Evolutionary conservation across 2,888 invertebrate species (phyloP).

Genomic region (Pemphredon lugubris): DNA sequence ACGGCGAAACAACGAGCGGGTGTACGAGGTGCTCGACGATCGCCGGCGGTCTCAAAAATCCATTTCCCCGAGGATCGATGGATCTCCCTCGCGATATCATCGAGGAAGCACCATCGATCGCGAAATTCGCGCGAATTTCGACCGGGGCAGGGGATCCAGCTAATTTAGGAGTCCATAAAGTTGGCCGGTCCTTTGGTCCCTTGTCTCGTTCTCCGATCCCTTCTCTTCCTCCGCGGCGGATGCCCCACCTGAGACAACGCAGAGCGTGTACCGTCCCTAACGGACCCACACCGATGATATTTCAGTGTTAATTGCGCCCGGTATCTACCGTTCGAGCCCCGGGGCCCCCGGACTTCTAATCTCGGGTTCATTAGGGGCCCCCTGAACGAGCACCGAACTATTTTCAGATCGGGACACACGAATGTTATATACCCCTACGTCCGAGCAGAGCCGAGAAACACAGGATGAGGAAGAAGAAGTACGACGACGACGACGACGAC

Average conservation of each 20-base stretch:
- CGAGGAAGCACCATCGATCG: too few relatives aligned
- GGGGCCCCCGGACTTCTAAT: constrained; percentile 74
- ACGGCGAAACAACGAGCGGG: too few relatives aligned
- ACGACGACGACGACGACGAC: too few relatives aligned
- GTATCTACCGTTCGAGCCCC: constrained; percentile 72
- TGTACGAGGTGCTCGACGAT: too few relatives aligned
- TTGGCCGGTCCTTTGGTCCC: constrained; percentile 66
- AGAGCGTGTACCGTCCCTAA: constrained; percentile 62
- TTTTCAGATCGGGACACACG: constrained; percentile 67
- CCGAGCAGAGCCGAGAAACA: constrained; percentile 23
- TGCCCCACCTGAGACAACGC: constrained; percentile 57
- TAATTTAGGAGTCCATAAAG: constrained; percentile 72
- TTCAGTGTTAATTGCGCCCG: constrained; percentile 78
- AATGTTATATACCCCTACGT: constrained; percentile 32
- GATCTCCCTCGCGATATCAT: background rate
- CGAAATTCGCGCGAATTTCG: constrained; percentile 47
- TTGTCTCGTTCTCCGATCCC: constrained; percentile 62
- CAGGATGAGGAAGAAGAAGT: constrained; percentile 4
- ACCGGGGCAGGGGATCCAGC: constrained; percentile 48
- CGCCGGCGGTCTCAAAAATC: too few relatives aligned
- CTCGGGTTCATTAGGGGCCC: constrained; percentile 77
- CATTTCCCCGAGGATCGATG: background rate
- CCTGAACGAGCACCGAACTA: constrained; percentile 68
- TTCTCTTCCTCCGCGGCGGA: constrained; percentile 40
- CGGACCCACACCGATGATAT: constrained; percentile 75